A percentile compares a stretch with the other conserved stretches of the same genome.
These are phyloP conservation scores for Pangasius mekongensis DNA, from an alignment of 2,797 vertebrate species.

Conservation along the genomic window DNA sequence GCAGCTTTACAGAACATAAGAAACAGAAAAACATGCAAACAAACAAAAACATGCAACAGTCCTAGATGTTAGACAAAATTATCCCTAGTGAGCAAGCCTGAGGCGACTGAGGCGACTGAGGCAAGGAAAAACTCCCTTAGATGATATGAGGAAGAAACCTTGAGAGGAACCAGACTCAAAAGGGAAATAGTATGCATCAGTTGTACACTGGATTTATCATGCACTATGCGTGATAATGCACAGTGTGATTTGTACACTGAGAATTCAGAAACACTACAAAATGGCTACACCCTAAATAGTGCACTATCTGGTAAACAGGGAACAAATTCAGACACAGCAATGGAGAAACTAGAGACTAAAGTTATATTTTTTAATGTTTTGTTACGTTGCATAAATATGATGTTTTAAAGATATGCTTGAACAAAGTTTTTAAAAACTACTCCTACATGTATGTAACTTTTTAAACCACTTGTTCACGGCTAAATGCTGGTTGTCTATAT, in stretches of 20 bases:
- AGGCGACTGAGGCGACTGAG: too few relatives aligned
- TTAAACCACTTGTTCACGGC: not conserved
- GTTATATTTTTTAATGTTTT: not conserved
- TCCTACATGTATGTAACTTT: not conserved
- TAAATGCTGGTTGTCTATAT: not conserved
- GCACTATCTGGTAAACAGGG: not conserved
- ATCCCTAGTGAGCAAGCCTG: too few relatives aligned
- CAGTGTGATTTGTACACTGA: not conserved
- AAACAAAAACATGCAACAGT: too few relatives aligned
- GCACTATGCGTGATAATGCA: not conserved
- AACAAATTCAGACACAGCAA: not conserved
- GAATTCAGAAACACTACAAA: not conserved
- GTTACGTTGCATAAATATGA: not conserved
- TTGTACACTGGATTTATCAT: not conserved
- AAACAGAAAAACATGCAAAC: too few relatives aligned
- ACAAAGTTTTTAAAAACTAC: not conserved
- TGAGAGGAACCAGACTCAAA: too few relatives aligned
- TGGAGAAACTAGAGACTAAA: not conserved
- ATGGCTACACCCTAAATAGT: not conserved
- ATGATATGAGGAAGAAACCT: too few relatives aligned
- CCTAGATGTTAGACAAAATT: too few relatives aligned
- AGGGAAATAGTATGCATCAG: not conserved
- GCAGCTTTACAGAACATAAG: too few relatives aligned
- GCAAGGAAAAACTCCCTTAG: too few relatives aligned
- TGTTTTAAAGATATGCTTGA: not conserved